Evolutionary conservation across 2,888 invertebrate species (phyloP), one percentile per base, ranked within the genome.

Genomic region (Lepidochrysops patricia): DNA sequence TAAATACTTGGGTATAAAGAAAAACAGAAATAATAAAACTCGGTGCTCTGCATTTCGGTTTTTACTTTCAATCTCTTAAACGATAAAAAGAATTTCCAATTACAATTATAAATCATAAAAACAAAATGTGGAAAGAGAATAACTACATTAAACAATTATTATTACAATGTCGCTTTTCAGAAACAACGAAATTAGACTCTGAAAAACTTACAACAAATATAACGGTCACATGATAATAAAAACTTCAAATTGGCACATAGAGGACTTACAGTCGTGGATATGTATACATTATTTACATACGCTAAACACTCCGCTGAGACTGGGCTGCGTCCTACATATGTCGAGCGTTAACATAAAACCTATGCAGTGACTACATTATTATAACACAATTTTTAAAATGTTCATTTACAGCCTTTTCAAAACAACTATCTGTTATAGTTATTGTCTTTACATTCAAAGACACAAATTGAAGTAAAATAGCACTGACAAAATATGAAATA

Each of bases 151-250:
- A 54, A 54, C 54, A 54, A 54, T 26, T n/a, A 50, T 26, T n/a
- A 50, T 50, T 54, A 54, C 13, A 54, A 19, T 27, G 54, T 26
- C 25, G 15, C 50, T 25, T 50, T 32, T 50, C 26, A 62, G 58
- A 63, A 63, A 64, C 67, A 72, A 70, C 69, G 68, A 71, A 72
- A 50, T 75, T 76, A 77, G 72, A 76, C 73, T 76, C 70, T 76
- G 66, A 71, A 74, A 71, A 74, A 66, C 68, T 63, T 66, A 71
- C 70, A 76, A 75, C 74, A 73, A 72, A 72, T 67, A 69, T 64
- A 65, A 66, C 49, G 23, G 50, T 58, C 50, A 50, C 34, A 34
- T 49, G 29, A 48, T 48, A 43, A 50, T 58, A 58, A 58, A 58
- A 52, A 58, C 58, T 58, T 50, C 48, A 32, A 58, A 58, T 58